These are phyloP conservation scores for Bostrychus sinensis DNA, from an alignment of 2,113 vertebrate genomes.

Conservation along the genomic window DNA sequence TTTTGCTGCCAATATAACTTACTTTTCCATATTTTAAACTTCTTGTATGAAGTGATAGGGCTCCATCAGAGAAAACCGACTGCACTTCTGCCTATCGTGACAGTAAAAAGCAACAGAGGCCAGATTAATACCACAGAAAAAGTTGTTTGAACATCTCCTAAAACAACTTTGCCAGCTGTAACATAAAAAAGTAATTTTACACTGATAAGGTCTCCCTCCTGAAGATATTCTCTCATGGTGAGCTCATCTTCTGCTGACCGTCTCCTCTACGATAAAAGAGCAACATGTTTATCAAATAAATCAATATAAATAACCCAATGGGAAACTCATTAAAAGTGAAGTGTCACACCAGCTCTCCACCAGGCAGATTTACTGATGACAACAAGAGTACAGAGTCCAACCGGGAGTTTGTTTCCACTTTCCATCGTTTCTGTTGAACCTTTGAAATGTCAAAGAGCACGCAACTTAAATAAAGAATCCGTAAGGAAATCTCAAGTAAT, in stretches of 20 bases:
- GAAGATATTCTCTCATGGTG: constrained; percentile 94
- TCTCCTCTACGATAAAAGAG: constrained; percentile 83
- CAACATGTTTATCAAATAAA: constrained; percentile 12
- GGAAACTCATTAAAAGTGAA: background rate
- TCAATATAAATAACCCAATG: constrained; percentile 1
- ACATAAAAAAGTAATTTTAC: constrained; percentile 71
- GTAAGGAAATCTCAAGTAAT: background rate
- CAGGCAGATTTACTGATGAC: constrained; percentile 94
- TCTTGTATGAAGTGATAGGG: constrained; percentile 91
- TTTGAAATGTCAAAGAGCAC: constrained; percentile 37
- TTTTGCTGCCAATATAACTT: constrained; percentile 32
- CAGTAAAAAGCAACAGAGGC: constrained; percentile 60
- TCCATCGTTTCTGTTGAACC: constrained; percentile 99
- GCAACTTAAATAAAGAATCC: background rate
- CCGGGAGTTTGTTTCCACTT: constrained; percentile 94
- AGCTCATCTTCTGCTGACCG: constrained; percentile 95
- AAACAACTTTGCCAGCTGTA: background rate
- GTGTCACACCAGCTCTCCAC: constrained; percentile 91
- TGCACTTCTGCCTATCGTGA: constrained; percentile 91
- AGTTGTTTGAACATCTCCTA: background rate
- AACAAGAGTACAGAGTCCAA: constrained; percentile 93
- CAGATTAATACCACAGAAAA: background rate
- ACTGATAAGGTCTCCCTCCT: constrained; percentile 97
- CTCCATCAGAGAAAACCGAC: constrained; percentile 93
- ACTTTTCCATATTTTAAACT: constrained; percentile 98